Conservation (phyloP, 2,797 vertebrate genomes). For the Triplophysa yarkandensis region DNA sequence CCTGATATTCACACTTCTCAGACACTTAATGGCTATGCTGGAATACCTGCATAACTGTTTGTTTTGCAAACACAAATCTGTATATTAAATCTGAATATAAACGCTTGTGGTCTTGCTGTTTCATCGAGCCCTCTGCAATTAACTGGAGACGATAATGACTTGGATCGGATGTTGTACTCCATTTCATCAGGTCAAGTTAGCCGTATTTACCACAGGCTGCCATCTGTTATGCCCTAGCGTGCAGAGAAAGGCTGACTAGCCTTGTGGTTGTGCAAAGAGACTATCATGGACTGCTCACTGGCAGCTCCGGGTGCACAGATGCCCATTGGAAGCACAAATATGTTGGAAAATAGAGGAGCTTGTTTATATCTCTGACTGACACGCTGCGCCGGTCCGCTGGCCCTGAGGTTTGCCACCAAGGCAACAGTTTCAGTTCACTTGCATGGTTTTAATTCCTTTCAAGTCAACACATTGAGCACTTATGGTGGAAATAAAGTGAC, state of each 20-base stretch:
- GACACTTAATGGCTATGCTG: neutral
- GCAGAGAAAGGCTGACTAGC: conserved; percentile 25
- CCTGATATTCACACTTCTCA: neutral
- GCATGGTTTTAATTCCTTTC: conserved; percentile 29
- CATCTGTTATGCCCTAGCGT: conserved; percentile 43
- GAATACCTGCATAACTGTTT: neutral
- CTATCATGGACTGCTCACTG: conserved; percentile 22
- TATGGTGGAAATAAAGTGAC: conserved; percentile 30
- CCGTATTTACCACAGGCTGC: conserved; percentile 42
- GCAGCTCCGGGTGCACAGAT: conserved; percentile 33
- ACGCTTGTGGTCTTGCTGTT: conserved; percentile 59
- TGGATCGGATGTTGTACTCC: conserved; percentile 57
- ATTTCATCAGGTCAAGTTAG: conserved; percentile 49
- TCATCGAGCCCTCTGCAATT: conserved; percentile 63
- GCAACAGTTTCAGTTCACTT: neutral
- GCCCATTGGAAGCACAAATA: conserved; percentile 22
- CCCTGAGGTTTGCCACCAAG: conserved; percentile 3
- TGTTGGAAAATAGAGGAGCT: conserved; percentile 4
- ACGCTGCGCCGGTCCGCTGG: neutral
- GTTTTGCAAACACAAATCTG: neutral
- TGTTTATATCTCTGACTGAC: conserved; percentile 14
- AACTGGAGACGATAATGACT: conserved; percentile 62
- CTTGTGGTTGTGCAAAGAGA: conserved; percentile 11
- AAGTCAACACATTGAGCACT: conserved; percentile 15
- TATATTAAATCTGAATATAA: conserved; percentile 14